Percentiles rank a stretch among this genome's conserved stretches.
Evolutionary conservation across 2,888 invertebrate species (phyloP).

Genomic region (Microlaimidae sp.): DNA sequence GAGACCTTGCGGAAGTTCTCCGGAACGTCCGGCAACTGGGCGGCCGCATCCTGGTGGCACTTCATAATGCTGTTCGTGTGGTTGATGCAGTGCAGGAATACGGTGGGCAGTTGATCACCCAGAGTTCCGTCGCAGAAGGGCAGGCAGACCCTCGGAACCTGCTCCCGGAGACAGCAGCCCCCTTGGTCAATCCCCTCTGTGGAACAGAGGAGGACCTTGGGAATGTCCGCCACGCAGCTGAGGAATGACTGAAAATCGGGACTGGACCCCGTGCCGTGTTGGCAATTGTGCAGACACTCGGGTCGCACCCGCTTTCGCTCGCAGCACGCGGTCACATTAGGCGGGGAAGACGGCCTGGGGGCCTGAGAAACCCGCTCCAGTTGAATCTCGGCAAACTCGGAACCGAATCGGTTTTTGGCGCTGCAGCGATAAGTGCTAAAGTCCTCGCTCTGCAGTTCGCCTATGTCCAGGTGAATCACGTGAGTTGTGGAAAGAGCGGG

Average conservation of each 20-base stretch:
- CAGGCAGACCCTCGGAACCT: slow-evolving; percentile 19
- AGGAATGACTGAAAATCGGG: background rate
- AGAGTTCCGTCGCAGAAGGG: slow-evolving; percentile 18
- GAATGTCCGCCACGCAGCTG: slow-evolving; percentile 17
- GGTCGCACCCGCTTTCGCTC: slow-evolving; percentile 6
- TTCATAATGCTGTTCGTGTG: slow-evolving; percentile 13
- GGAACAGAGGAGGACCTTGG: slow-evolving; percentile 18
- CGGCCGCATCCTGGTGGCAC: slow-evolving; percentile 16
- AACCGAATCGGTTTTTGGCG: slow-evolving; percentile 3
- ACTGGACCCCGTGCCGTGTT: background rate
- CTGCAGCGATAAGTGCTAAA: slow-evolving; percentile 10
- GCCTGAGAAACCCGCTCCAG: background rate
- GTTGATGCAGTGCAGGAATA: background rate
- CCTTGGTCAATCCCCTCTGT: slow-evolving; percentile 13
- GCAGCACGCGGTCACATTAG: slow-evolving; percentile 19
- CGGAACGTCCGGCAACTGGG: slow-evolving; percentile 14
- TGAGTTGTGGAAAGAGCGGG: too few species aligned
- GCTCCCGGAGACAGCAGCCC: slow-evolving; percentile 18
- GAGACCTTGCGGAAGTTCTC: background rate
- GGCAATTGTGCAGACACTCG: slow-evolving; percentile 15
- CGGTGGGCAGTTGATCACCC: background rate
- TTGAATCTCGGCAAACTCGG: background rate
- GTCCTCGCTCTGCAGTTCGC: slow-evolving; percentile 6
- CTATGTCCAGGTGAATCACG: background rate
- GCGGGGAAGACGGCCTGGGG: slow-evolving; percentile 15